These are phyloP conservation scores for Drosophila hydei DNA, from an alignment of 1,140 invertebrate species.

Conservation along the genomic window DNA sequence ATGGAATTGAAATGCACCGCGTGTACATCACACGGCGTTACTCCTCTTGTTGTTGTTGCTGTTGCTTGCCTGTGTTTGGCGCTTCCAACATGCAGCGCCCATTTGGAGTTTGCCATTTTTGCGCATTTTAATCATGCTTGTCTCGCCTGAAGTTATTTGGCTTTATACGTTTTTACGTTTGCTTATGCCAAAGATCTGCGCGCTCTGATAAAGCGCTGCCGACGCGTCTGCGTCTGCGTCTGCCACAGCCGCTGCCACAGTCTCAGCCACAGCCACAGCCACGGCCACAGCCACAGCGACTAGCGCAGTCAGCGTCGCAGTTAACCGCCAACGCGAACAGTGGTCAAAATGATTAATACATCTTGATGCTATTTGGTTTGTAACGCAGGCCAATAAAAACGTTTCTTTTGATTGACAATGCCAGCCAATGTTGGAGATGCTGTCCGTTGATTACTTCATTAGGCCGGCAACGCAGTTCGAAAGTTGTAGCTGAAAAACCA, in stretches of 20 bases:
- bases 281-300: too few relatives aligned
- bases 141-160: constrained; percentile 76
- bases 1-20: constrained; percentile 81
- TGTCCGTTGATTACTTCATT: constrained; percentile 76
- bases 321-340: constrained; percentile 56
- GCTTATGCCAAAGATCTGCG: constrained; percentile 69
- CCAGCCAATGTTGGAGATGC: constrained; percentile 63
- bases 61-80: constrained; percentile 35
- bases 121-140: constrained; percentile 78
- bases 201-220: constrained; percentile 65
- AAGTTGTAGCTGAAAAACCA: constrained; percentile 48
- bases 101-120: constrained; percentile 80
- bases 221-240: constrained; percentile 38
- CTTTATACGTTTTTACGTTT: constrained; percentile 58
- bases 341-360: constrained; percentile 79
- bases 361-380: constrained; percentile 81
- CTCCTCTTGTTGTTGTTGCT: constrained; percentile 33
- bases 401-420: constrained; percentile 77
- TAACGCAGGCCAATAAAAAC: constrained; percentile 76
- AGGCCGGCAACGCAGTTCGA: constrained; percentile 47
- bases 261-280: constrained; percentile 18
- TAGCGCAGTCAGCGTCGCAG: constrained; percentile 4
- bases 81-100: constrained; percentile 69
- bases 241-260: constrained; percentile 15
- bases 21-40: constrained; percentile 74